phyloP scores from a whole-genome alignment of 2,113 vertebrate genomes.

The Egretta garzetta region DNA sequence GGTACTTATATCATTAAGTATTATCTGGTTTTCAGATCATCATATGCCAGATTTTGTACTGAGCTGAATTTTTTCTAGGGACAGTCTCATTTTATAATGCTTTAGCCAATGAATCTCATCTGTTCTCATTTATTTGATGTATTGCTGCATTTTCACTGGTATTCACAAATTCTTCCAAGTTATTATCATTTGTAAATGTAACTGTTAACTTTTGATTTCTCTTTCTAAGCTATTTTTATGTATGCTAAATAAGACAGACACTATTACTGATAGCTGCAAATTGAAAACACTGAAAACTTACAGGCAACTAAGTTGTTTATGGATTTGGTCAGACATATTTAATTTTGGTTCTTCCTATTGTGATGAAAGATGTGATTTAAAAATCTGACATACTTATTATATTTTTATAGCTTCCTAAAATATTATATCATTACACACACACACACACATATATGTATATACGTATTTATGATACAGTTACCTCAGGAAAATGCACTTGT shows the following conservation, averaged over 20 bases:
- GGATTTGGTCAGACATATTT: not conserved
- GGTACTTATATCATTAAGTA: not conserved
- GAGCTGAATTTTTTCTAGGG: not conserved
- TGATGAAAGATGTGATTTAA: not conserved
- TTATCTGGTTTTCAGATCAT: not conserved
- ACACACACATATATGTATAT: accelerated
- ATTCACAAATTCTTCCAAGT: not conserved
- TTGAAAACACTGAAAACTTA: not conserved
- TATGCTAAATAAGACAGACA: not conserved
- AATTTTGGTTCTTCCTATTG: not conserved
- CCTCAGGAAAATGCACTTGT: not conserved
- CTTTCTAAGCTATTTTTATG: not conserved
- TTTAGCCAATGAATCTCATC: not conserved
- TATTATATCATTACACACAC: not conserved
- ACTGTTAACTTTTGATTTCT: not conserved
- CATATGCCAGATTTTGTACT: not conserved
- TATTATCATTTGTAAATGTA: not conserved
- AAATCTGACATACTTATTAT: not conserved
- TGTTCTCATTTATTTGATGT: not conserved
- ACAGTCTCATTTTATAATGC: not conserved
- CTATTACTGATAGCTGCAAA: not conserved
- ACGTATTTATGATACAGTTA: not conserved
- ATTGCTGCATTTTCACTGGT: not conserved
- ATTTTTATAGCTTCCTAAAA: not conserved
- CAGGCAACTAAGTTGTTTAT: not conserved